phyloP scores from a whole-genome alignment of 2,888 invertebrate species.

The Acleris sparsana region DNA sequence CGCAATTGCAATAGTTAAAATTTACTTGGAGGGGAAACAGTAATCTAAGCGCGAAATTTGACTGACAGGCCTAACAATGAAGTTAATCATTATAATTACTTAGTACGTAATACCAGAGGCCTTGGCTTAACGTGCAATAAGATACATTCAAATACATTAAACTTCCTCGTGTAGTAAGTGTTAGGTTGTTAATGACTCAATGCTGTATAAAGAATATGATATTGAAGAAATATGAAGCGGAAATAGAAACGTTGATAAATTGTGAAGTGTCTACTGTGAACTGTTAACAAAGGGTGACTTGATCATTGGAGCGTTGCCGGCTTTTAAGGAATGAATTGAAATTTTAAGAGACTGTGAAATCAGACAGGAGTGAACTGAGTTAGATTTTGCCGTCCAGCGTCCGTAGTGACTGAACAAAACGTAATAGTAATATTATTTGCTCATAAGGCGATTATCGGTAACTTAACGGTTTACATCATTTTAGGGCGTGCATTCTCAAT shows the following conservation, averaged over 20 bases:
- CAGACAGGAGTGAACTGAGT: too few species aligned
- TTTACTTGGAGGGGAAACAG: constrained; percentile 51
- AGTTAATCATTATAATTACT: constrained; percentile 59
- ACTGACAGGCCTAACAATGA: constrained; percentile 58
- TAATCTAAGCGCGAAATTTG: constrained; percentile 57
- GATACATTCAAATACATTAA: constrained; percentile 23
- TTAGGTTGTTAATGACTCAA: constrained; percentile 23
- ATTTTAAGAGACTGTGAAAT: too few species aligned
- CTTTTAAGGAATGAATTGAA: too few species aligned
- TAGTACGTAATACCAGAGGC: constrained; percentile 50
- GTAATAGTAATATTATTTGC: too few species aligned
- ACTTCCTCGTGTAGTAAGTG: constrained; percentile 30
- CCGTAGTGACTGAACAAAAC: too few species aligned
- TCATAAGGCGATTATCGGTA: too few species aligned
- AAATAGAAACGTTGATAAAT: neutral
- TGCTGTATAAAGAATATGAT: constrained; percentile 12
- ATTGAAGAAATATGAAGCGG: constrained; percentile 3
- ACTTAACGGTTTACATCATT: too few species aligned
- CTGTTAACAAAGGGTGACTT: too few species aligned
- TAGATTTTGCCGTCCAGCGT: too few species aligned
- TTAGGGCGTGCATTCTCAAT: too few species aligned
- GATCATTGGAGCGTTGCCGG: too few species aligned
- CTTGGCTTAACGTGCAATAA: constrained; percentile 42
- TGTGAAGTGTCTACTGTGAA: neutral
- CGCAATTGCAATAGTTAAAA: constrained; percentile 23